Conservation (phyloP, 2,797 vertebrate genomes). For the Tachyglossus aculeatus region DNA sequence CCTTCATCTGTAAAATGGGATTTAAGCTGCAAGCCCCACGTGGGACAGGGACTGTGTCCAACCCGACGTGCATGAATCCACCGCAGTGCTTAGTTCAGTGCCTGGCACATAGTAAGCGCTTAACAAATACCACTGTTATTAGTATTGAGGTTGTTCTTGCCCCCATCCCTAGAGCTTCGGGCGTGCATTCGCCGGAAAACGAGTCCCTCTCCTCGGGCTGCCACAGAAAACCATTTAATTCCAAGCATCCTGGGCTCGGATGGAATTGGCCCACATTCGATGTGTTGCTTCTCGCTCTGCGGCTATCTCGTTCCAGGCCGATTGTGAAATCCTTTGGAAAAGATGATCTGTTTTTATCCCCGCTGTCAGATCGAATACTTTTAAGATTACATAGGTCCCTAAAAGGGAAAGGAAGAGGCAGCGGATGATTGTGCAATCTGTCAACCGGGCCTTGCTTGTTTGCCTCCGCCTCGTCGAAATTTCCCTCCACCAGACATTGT, state of each 20-base stretch:
- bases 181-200: neutral
- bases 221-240: neutral
- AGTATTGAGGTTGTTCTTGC: too few species aligned
- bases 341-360: slow-evolving; percentile 34
- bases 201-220: neutral
- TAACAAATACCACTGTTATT: too few species aligned
- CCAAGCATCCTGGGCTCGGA: neutral
- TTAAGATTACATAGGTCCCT: slow-evolving; percentile 24
- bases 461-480: slow-evolving; percentile 27
- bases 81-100: too few species aligned
- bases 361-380: slow-evolving; percentile 34
- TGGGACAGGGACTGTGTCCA: too few species aligned
- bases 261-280: slow-evolving; percentile 17
- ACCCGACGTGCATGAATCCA: too few species aligned
- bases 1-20: too few species aligned
- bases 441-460: slow-evolving; percentile 6
- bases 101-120: too few species aligned
- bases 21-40: too few species aligned
- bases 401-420: slow-evolving; percentile 45
- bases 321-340: slow-evolving; percentile 55
- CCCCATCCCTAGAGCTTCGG: neutral
- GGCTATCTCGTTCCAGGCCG: slow-evolving; percentile 20
- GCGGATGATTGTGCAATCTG: slow-evolving; percentile 44
- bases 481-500: neutral
- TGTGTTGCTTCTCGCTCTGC: slow-evolving; percentile 22